phyloP scores from a whole-genome alignment of 2,888 invertebrate genomes.

The Brachycybe producta region DNA sequence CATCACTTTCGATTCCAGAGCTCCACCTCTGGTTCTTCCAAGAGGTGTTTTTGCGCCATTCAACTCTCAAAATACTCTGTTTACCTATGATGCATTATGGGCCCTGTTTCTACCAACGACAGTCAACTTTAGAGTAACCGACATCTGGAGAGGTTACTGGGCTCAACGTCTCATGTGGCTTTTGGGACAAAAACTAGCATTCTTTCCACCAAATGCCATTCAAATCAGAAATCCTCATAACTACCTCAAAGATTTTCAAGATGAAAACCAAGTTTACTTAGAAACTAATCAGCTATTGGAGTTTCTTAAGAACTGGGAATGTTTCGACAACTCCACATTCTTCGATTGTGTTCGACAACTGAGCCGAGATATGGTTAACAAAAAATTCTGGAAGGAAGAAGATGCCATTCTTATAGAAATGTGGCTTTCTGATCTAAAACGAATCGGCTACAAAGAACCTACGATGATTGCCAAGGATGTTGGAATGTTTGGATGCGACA shows the following conservation, averaged over 20 bases:
- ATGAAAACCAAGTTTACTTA: slow-evolving; percentile 9
- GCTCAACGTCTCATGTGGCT: slow-evolving; percentile 16
- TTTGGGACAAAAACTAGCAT: slow-evolving; percentile 7
- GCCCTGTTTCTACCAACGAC: slow-evolving; percentile 8
- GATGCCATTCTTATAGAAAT: neutral
- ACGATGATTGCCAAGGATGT: too few relatives aligned
- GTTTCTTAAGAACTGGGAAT: slow-evolving; percentile 9
- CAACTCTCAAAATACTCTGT: slow-evolving; percentile 15
- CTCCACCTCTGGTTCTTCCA: slow-evolving; percentile 13
- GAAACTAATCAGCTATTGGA: slow-evolving; percentile 3
- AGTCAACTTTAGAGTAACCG: slow-evolving; percentile 11
- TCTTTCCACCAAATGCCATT: slow-evolving; percentile 13
- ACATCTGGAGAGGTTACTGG: slow-evolving; percentile 17
- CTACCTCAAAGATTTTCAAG: slow-evolving; percentile 8
- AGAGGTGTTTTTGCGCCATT: slow-evolving; percentile 10
- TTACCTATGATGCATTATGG: slow-evolving; percentile 10
- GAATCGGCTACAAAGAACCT: slow-evolving; percentile 1
- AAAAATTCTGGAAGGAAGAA: neutral
- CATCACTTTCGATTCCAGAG: slow-evolving; percentile 6
- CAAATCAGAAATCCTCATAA: slow-evolving; percentile 9
- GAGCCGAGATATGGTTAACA: slow-evolving; percentile 1
- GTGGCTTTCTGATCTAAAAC: slow-evolving; percentile 3
- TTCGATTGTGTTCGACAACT: neutral
- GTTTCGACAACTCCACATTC: neutral
- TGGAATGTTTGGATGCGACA: too few relatives aligned